Conservation (phyloP, 2,113 vertebrate species). For the Ptychochromis oligacanthus region DNA sequence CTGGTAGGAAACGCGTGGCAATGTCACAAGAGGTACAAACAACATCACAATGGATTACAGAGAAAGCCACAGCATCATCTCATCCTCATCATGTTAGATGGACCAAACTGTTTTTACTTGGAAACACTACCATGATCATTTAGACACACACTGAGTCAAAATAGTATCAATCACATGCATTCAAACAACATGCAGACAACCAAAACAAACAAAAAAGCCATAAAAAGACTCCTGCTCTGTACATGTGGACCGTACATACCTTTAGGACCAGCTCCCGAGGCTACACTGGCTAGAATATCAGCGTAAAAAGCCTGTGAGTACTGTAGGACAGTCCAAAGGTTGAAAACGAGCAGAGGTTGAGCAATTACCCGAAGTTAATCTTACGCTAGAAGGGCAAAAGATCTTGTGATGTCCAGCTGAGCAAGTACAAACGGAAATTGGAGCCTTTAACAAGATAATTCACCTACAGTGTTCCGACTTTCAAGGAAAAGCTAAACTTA, state of each 20-base stretch:
- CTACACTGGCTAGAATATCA: constrained; percentile 23
- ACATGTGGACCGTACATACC: constrained; percentile 45
- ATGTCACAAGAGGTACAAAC: constrained; percentile 2
- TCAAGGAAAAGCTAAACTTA: not conserved
- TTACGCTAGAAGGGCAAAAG: constrained; percentile 57
- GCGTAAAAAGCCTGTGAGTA: constrained; percentile 14
- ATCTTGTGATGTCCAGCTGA: constrained; percentile 66
- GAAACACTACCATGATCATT: not conserved
- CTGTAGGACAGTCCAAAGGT: constrained; percentile 63
- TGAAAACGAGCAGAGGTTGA: constrained; percentile 75
- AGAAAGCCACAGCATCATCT: not conserved
- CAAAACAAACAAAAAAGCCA: not conserved
- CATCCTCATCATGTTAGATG: not conserved
- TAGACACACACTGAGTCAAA: not conserved
- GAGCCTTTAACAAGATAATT: not conserved
- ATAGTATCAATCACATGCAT: not conserved
- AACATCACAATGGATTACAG: not conserved
- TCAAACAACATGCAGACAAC: not conserved
- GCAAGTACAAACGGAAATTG: constrained; percentile 16
- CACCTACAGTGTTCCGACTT: not conserved
- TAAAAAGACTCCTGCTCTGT: not conserved
- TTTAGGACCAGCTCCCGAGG: constrained; percentile 36
- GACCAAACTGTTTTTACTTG: not conserved
- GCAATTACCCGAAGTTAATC: constrained; percentile 75
- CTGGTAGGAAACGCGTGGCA: not conserved